Base-by-base conservation (phyloP, 1,140 invertebrate genomes). In the Drosophila carrolli region DNA sequence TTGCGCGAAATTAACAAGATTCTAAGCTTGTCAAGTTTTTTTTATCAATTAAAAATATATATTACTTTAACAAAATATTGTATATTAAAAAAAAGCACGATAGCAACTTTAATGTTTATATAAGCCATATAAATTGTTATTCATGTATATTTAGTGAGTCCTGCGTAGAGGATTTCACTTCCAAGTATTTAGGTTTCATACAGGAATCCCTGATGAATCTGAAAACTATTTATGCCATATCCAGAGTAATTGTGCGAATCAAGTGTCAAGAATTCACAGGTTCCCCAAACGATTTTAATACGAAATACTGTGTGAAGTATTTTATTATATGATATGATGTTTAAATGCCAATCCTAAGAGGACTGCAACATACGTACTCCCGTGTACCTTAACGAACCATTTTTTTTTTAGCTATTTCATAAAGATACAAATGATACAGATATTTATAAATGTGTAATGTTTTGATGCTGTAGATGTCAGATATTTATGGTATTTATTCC, bases 311-410 rank as follows among this genome's bases (percentile, higher is more conserved):
- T 27, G 9, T 27, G n/a, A 47, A 41, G 27, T 47, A 56, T 48
- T 67, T 54, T 23, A 43, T 9, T 1, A 51, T 61, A 48, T 2
- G n/a, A 66, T 38, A 27, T 62, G 23, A 48, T 62, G n/a, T 48
- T 53, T 14, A 37, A 14, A 67, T 37, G 43, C 5, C 9, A 11
- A 23, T 43, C 65, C 35, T 44, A 32, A 27, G n/a, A 43, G 40
- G 23, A 54, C 4, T 59, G n/a, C 6, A 65, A 47, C 40, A 59
- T 66, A 71, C 65, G 43, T 71, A 58, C 51, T 48, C 63, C 23
- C 46, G 6, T 54, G 41, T 70, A 67, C 66, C 61, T 55, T 10
- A 47, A 41, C 0, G 27, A 5, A 16, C 4, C 2, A 10, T 19
- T 47, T 66, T 67, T 61, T 51, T 46, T 29, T 14, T 41, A 48